Evolutionary conservation across 2,888 invertebrate genomes (phyloP), one percentile per base, ranked within the genome.

Genomic region (Clanis bilineata): DNA sequence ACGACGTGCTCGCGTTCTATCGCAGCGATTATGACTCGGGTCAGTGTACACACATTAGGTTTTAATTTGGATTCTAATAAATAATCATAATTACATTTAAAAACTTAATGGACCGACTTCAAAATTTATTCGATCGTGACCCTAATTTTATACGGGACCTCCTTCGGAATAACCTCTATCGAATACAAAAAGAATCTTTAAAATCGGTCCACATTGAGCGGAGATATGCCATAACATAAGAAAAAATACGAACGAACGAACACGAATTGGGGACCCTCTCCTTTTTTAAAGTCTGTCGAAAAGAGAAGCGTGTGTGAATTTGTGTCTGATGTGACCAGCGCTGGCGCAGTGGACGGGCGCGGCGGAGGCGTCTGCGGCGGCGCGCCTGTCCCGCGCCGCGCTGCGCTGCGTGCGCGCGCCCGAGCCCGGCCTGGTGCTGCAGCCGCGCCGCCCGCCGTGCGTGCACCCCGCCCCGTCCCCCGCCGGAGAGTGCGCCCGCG

Each of bases 1-100:
- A 93, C 69, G 94, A 94, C 66, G 95, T 95, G 71, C 92, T 96
- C 57, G 94, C 97, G 32, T 96, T 98, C 84, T 98, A 98, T 85
- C 94, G 95, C 63, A 94, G 94, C 60, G 99, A 99, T 91, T 97
- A 96, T 82, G 93, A 76, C 54, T 55, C 64, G n/a, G 70, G 75
- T 76, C 2, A 57, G 63, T 59, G 12, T 9, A 2, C 7, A 32
- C 21, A n/a, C n/a, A n/a, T n/a, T n/a, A n/a, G n/a, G n/a, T n/a
- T n/a, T n/a, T n/a, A n/a, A n/a, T n/a, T n/a, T n/a, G n/a, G n/a
- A n/a, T n/a, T n/a, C n/a, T n/a, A n/a, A n/a, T n/a, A n/a, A n/a
- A n/a, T n/a, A n/a, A n/a, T n/a, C n/a, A 25, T 25, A 25, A 3
- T 25, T 6, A 25, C 25, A 25, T 6, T 4, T 6, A 4, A 3